Evolutionary conservation across 2,888 invertebrate genomes (phyloP), one percentile per base, ranked within the genome.

Genomic region (Dugesia japonica): DNA sequence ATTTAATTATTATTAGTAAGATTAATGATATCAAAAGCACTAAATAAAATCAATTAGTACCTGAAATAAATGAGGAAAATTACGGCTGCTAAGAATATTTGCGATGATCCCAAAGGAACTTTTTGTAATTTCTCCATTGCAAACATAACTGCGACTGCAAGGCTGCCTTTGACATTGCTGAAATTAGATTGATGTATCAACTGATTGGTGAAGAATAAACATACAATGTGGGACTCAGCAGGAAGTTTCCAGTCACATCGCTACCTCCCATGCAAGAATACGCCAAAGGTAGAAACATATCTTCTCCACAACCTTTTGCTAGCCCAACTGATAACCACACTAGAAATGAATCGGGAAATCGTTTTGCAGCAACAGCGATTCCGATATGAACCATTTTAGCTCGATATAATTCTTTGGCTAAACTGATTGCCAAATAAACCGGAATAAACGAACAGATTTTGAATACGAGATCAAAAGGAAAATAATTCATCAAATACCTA

Each of bases 401-500:
- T 9, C 76, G 26, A 38, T 76, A 73, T 31, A 76, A 31, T 27
- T 76, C 76, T 73, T 76, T 76, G 33, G 73, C 42, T 26, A 26
- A 33, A 26, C 42, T 71, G 42, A 76, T 72, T 20, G 31, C 42
- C 27, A 76, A 23, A 31, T 76, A 73, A 42, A 76, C 42, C n/a
- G 71, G 76, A 27, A 42, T 38, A 33, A 72, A 33, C 31, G 72
- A 73, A 7, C 72, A 73, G 17, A 76, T 56, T 26, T 33, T 27
- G 38, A 73, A 76, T n/a, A 74, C 76, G 20, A 76, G 26, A 38
- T 76, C 76, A 73, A 73, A 72, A 9, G 76, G 76, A n/a, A 73
- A 71, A 33, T 76, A 76, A 56, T 76, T 76, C 72, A 76, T 33
- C 28, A 33, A 56, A 28, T 76, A 76, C 76, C 76, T 76, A 28